These are phyloP conservation scores for Corydoras maculifer DNA, from an alignment of 2,113 vertebrate species.

Conservation along the genomic window DNA sequence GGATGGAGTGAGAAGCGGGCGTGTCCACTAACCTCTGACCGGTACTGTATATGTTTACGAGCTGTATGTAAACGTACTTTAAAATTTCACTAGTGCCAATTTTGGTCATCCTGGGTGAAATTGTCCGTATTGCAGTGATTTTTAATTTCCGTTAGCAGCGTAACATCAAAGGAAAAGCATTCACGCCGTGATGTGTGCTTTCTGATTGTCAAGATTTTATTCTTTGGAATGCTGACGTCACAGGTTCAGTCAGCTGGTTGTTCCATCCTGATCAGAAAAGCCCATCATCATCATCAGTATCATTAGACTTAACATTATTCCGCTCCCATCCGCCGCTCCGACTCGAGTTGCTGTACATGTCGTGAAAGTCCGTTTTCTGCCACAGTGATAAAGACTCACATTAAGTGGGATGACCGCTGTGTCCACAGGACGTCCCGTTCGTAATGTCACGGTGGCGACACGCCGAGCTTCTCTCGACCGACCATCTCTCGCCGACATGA, in stretches of 20 bases:
- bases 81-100: no score
- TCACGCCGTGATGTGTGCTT: conserved; percentile 36
- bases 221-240: conserved; percentile 42
- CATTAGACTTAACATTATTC: background rate
- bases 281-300: conserved; percentile 19
- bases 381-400: conserved; percentile 17
- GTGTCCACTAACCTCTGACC: no score
- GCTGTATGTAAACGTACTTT: no score
- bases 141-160: no score
- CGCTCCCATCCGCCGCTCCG: conserved; percentile 10
- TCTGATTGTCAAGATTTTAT: conserved; percentile 50
- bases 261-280: conserved; percentile 37
- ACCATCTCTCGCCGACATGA: background rate
- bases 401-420: conserved; percentile 1
- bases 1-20: no score
- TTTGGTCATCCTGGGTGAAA: no score
- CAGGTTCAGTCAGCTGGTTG: conserved; percentile 30
- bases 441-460: no score
- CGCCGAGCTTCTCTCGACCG: no score
- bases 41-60: no score
- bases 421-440: background rate
- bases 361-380: conserved; percentile 6
- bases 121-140: no score
- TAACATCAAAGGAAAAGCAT: conserved; percentile 13
- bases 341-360: background rate